A percentile compares a stretch with the other conserved stretches of the same genome.
Evolutionary conservation across 2,797 vertebrate species (phyloP).

Genomic region (Lepilemur septentrionalis): DNA sequence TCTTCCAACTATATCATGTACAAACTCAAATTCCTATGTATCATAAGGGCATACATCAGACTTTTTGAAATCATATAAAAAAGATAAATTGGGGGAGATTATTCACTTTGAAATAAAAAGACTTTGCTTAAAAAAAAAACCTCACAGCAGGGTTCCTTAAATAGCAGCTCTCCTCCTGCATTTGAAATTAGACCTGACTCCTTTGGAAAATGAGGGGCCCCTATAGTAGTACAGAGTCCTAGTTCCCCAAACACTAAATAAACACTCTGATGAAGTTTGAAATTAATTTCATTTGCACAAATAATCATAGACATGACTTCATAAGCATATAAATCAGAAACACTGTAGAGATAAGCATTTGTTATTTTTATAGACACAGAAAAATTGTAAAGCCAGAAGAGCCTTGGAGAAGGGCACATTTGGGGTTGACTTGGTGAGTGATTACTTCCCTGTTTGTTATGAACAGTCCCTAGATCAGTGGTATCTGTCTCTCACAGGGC

Average conservation of each 20-base stretch:
- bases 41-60: conserved; percentile 20
- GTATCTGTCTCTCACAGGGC: not conserved
- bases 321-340: conserved; percentile 52
- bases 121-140: conserved; percentile 21
- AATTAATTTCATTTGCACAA: conserved; percentile 70
- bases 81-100: conserved; percentile 34
- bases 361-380: conserved; percentile 55
- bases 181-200: conserved; percentile 52
- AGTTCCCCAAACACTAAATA: conserved; percentile 42
- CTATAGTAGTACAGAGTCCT: not conserved
- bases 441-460: not conserved
- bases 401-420: not conserved
- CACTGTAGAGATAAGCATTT: not conserved
- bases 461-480: not conserved
- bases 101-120: conserved; percentile 66
- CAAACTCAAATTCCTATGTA: conserved; percentile 8
- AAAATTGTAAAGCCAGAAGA: conserved; percentile 38
- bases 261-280: conserved; percentile 48
- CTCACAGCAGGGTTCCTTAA: conserved; percentile 32
- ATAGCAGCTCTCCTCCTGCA: conserved; percentile 28
- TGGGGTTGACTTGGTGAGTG: not conserved
- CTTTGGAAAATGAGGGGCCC: not conserved
- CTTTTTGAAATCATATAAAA: conserved; percentile 48
- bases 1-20: not conserved
- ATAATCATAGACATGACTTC: conserved; percentile 58